phyloP scores from a whole-genome alignment of 2,888 invertebrate genomes.

The Apotomis betuletana region DNA sequence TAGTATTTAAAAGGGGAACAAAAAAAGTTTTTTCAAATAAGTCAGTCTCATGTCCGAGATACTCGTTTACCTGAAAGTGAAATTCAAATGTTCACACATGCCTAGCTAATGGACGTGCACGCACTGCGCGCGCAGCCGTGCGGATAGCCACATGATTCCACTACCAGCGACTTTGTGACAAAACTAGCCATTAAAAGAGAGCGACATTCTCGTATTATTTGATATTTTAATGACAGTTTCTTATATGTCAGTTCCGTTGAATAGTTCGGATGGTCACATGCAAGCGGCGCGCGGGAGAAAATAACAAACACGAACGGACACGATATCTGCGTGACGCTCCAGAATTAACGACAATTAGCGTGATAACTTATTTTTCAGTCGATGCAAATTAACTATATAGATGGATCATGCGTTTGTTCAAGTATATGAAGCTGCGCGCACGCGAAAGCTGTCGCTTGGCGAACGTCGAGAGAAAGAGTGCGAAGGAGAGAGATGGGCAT shows the following conservation, averaged over 20 bases:
- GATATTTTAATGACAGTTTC: constrained; percentile 76
- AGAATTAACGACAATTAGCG: constrained; percentile 20
- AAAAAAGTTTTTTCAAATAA: constrained; percentile 34
- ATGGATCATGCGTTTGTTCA: constrained; percentile 15
- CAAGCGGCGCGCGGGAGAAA: constrained; percentile 68
- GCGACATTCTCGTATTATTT: constrained; percentile 67
- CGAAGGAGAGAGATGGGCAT: constrained; percentile 80
- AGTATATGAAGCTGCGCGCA: constrained; percentile 44
- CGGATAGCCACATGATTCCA: constrained; percentile 54
- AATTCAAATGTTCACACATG: constrained; percentile 64
- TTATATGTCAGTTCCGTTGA: constrained; percentile 75
- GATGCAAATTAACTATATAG: constrained; percentile 7
- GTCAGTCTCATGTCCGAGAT: constrained; percentile 39
- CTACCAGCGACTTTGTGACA: constrained; percentile 50
- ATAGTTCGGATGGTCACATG: constrained; percentile 78
- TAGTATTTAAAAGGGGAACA: constrained; percentile 9
- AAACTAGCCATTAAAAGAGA: constrained; percentile 58
- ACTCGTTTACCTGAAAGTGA: constrained; percentile 72
- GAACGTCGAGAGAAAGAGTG: constrained; percentile 79
- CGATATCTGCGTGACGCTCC: constrained; percentile 50
- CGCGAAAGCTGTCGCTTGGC: constrained; percentile 72
- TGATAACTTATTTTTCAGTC: constrained; percentile 16
- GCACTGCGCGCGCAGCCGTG: constrained; percentile 47
- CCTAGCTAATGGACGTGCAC: constrained; percentile 56
- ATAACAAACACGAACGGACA: constrained; percentile 61